Evolutionary conservation across 2,888 invertebrate genomes (phyloP).

Genomic region (Desoria tigrina): DNA sequence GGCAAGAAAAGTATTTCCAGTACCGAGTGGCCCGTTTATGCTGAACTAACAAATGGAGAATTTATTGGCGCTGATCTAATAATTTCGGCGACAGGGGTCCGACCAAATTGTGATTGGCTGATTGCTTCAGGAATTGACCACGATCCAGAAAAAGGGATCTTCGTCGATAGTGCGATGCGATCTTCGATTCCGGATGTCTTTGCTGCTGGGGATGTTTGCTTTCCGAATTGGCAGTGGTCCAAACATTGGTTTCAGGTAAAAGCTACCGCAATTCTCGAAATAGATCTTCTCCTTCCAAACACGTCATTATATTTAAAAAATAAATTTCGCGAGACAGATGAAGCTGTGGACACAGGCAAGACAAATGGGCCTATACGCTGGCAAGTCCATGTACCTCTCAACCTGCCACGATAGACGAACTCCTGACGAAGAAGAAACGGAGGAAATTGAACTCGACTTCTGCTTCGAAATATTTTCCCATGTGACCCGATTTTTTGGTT

Average conservation of each 20-base stretch:
- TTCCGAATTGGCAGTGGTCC: constrained; percentile 73
- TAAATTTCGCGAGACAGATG: constrained; percentile 67
- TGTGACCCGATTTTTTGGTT: constrained; percentile 91
- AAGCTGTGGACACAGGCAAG: constrained; percentile 96
- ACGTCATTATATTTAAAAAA: not conserved
- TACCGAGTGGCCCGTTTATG: constrained; percentile 67
- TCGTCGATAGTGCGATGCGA: constrained; percentile 81
- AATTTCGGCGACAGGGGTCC: constrained; percentile 93
- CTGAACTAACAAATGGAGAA: constrained; percentile 72
- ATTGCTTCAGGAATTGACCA: constrained; percentile 22
- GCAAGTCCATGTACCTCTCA: constrained; percentile 76
- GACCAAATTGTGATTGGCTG: constrained; percentile 62
- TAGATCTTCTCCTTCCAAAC: not conserved
- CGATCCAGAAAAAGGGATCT: constrained; percentile 73
- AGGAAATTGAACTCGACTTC: constrained; percentile 67
- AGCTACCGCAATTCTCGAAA: too few relatives aligned
- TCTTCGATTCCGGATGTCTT: constrained; percentile 76
- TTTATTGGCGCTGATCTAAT: constrained; percentile 81
- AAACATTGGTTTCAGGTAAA: constrained; percentile 74
- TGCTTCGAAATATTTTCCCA: constrained; percentile 98
- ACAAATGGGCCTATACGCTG: constrained; percentile 95
- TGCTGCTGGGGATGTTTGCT: constrained; percentile 94
- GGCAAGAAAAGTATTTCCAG: not conserved
- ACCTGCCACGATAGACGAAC: constrained; percentile 62
- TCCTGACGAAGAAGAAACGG: constrained; percentile 25